These are phyloP conservation scores for Ctenicera cuprea DNA, from an alignment of 2,888 invertebrate genomes.

Conservation along the genomic window DNA sequence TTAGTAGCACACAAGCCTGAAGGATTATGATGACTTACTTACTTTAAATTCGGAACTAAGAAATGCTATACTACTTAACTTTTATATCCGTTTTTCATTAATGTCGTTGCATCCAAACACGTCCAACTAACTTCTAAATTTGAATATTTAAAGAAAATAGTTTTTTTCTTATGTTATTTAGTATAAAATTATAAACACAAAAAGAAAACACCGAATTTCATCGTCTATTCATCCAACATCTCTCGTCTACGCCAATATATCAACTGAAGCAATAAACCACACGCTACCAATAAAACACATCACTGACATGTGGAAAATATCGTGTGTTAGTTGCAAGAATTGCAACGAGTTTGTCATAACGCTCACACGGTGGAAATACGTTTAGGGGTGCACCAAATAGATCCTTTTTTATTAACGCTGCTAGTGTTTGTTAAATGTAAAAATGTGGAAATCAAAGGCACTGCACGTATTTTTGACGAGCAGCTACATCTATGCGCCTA, in stretches of 20 bases:
- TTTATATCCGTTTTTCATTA: too few species aligned
- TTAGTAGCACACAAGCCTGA: too few species aligned
- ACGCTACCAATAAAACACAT: slow-evolving; percentile 39
- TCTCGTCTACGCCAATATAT: slow-evolving; percentile 28
- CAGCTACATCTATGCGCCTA: slow-evolving; percentile 60
- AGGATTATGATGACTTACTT: too few species aligned
- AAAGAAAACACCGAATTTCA: not conserved
- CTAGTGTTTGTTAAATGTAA: not conserved
- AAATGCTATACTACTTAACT: too few species aligned
- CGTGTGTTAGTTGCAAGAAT: slow-evolving; percentile 35
- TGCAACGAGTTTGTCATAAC: slow-evolving; percentile 22
- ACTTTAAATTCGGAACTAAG: too few species aligned
- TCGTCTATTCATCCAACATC: slow-evolving; percentile 13
- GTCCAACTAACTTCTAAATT: too few species aligned
- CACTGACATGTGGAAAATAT: slow-evolving; percentile 43
- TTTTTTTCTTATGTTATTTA: too few species aligned
- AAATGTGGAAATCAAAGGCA: not conserved
- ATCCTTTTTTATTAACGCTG: too few species aligned
- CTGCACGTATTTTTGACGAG: slow-evolving; percentile 22
- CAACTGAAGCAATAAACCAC: slow-evolving; percentile 35
- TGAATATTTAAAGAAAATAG: too few species aligned
- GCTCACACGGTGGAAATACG: not conserved
- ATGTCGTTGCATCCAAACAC: too few species aligned
- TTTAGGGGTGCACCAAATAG: too few species aligned
- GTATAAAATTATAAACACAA: not conserved